These are phyloP conservation scores for Okapia johnstoni DNA, from an alignment of 2,113 vertebrate species.

Conservation along the genomic window DNA sequence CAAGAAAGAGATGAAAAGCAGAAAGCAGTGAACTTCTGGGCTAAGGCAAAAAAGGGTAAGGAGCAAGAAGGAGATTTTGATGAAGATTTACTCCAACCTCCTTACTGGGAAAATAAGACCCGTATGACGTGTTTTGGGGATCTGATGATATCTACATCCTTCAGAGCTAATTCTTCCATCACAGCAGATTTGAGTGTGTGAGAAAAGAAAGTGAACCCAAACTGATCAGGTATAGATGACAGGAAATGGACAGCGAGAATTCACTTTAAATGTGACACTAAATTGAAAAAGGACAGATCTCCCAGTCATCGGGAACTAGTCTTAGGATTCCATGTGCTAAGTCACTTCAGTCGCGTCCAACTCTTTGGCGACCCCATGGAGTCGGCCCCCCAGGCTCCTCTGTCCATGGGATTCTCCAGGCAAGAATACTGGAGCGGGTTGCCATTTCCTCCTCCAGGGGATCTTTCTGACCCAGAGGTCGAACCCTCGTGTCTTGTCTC, in stretches of 20 bases:
- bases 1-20: background rate
- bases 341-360: background rate
- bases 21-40: background rate
- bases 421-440: background rate
- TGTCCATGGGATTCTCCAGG: background rate
- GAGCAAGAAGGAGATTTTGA: background rate
- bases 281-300: background rate
- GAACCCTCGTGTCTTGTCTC: accelerated
- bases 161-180: background rate
- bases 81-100: background rate
- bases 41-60: background rate
- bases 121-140: background rate
- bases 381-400: background rate
- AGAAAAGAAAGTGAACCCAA: background rate
- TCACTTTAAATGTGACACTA: background rate
- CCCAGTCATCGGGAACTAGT: background rate
- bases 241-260: background rate
- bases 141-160: accelerated
- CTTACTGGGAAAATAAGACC: background rate
- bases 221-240: background rate
- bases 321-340: background rate
- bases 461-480: no score
- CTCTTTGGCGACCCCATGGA: background rate
- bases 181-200: background rate
- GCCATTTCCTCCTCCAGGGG: background rate